phyloP scores from a whole-genome alignment of 92 coral and sea anemone genomes.

The Palythoa heliodiscus region DNA sequence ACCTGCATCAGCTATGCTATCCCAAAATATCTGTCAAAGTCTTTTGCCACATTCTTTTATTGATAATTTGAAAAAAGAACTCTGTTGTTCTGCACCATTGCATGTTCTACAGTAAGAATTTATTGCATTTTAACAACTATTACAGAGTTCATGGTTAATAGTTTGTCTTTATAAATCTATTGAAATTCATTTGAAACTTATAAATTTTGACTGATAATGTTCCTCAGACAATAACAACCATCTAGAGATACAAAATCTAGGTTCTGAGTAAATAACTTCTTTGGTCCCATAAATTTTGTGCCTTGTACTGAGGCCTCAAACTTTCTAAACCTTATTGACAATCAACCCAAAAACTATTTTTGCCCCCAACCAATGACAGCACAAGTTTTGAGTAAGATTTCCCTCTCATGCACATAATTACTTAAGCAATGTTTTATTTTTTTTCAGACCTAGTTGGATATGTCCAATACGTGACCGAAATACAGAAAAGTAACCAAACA shows the following conservation, averaged over 20 bases:
- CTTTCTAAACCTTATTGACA: neutral
- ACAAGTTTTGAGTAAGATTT: slow-evolving; percentile 3
- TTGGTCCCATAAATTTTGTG: neutral
- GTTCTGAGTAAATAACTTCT: neutral
- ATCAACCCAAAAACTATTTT: neutral
- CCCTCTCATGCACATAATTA: neutral
- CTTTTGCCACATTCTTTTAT: neutral
- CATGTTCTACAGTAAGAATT: neutral
- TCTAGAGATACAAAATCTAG: neutral
- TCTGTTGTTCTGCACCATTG: slow-evolving; percentile 1
- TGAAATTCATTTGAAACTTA: neutral
- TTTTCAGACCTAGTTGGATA: slow-evolving; percentile 7
- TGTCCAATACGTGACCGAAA: neutral
- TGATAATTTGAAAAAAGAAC: neutral
- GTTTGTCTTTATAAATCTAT: neutral
- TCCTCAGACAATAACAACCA: neutral
- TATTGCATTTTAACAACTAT: neutral
- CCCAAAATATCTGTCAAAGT: neutral
- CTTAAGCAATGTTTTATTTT: neutral
- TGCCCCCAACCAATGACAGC: neutral
- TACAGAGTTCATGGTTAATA: neutral
- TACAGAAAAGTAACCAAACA: slow-evolving; percentile 11
- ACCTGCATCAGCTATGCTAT: neutral
- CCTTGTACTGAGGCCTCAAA: neutral
- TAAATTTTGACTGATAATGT: neutral